Base-by-base conservation (phyloP, 1,140 invertebrate species). In the Euwallacea fornicatus region DNA sequence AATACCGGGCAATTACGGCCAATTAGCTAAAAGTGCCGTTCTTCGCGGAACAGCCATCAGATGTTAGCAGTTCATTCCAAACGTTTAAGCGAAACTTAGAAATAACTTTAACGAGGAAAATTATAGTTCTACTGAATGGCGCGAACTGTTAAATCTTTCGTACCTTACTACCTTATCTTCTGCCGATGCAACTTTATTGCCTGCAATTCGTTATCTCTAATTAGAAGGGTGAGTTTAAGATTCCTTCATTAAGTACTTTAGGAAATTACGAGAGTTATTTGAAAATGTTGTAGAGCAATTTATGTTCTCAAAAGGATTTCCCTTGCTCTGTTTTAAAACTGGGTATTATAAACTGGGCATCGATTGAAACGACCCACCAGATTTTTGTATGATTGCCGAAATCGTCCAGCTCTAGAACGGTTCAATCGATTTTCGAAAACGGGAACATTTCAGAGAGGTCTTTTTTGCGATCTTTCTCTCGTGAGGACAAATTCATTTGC, bases 171-270 rank as follows among this genome's bases (percentile, higher is more conserved):
- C 46, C 46, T 50, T 50, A 50, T 33, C 21, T 33, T 50, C 46
- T 50, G 46, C 46, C 46, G 46, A 50, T 50, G 46, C 46, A 50
- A 50, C 46, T 50, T 63, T 63, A 63, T 63, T 61, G 41, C 61
- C 61, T 44, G 44, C 41, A 47, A 63, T 46, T 63, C 16, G 16
- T 56, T 56, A 16, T 9, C 16, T n/a, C 54, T 56, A 56, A 56
- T 56, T 56, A 56, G 54, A 56, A 56, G 54, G 13, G 46, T 13
- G 46, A 50, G 13, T 50, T 50, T 50, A 56, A 56, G 54, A 56
- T 56, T 56, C 54, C 54, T 16, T 56, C 54, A 56, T 56, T 56
- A 56, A 21, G 16, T 21, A 33, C 21, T 33, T 33, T 33, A 33
- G 21, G 21, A 33, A 33, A 33, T 33, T 33, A 33, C 21, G 21